A percentile compares a stretch with the other conserved stretches of the same genome.
Evolutionary conservation across 2,888 invertebrate species (phyloP).

Genomic region (Oithona nana): DNA sequence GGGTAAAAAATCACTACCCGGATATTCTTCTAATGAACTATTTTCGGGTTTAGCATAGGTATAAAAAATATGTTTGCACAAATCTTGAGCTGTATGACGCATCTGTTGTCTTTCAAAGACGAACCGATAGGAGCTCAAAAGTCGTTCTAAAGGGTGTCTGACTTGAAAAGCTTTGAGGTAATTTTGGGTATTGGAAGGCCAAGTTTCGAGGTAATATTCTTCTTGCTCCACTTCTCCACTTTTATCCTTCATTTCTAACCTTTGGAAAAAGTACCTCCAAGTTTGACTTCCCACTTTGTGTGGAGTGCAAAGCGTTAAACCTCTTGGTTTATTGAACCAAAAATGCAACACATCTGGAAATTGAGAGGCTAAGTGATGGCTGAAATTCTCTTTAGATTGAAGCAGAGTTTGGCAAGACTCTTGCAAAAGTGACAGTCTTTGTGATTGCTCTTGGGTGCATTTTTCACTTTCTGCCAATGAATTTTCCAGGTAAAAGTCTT

Average conservation of each 20-base stretch:
- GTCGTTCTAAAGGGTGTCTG: conserved; percentile 39
- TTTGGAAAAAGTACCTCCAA: background rate
- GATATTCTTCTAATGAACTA: background rate
- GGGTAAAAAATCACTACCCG: conserved; percentile 4
- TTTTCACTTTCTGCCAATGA: too few relatives aligned
- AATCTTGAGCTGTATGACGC: background rate
- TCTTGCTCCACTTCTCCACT: background rate
- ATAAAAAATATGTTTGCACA: background rate
- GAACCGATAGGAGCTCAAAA: conserved; percentile 36
- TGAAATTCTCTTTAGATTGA: too few relatives aligned
- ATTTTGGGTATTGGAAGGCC: background rate
- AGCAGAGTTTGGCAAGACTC: too few relatives aligned
- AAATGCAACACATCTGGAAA: too few relatives aligned
- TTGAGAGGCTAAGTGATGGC: too few relatives aligned
- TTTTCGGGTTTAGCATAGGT: background rate
- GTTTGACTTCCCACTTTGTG: background rate
- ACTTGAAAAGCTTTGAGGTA: conserved; percentile 24
- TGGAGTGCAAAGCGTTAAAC: background rate
- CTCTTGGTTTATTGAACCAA: background rate
- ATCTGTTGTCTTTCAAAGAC: background rate
- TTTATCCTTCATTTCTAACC: background rate
- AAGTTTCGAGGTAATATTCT: background rate
- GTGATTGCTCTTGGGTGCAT: too few relatives aligned
- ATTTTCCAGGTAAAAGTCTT: too few relatives aligned
- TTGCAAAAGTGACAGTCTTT: too few relatives aligned